A percentile compares a stretch with the other conserved stretches of the same genome.
Evolutionary conservation across 2,888 invertebrate genomes (phyloP).

Genomic region (Caenorhabditis sp.): DNA sequence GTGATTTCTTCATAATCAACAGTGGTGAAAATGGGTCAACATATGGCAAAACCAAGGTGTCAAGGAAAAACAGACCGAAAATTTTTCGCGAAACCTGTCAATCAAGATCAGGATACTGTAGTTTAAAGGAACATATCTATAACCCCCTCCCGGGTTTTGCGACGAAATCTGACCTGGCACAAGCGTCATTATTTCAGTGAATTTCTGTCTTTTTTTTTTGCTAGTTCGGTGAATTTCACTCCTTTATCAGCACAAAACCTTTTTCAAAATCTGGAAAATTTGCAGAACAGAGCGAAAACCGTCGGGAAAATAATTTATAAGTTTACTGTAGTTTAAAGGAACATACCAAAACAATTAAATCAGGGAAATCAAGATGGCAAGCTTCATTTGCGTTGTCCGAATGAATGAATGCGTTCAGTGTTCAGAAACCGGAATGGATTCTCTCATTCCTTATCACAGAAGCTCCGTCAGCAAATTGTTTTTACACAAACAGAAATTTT

Average conservation of each 20-base stretch:
- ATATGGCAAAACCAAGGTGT: slow-evolving; percentile 7
- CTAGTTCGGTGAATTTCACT: too few species aligned
- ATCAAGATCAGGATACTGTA: slow-evolving; percentile 31
- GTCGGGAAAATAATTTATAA: too few species aligned
- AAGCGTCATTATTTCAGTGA: too few species aligned
- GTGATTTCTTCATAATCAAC: background rate
- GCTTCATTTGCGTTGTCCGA: background rate
- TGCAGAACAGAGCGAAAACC: too few species aligned
- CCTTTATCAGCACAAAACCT: too few species aligned
- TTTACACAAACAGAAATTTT: slow-evolving; percentile 26
- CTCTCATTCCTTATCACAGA: slow-evolving; percentile 22
- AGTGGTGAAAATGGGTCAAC: slow-evolving; percentile 38
- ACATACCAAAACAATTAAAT: background rate
- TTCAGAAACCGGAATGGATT: slow-evolving; percentile 21
- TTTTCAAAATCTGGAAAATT: too few species aligned
- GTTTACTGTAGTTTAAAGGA: background rate
- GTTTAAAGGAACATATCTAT: slow-evolving; percentile 8
- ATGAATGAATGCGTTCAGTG: slow-evolving; percentile 17
- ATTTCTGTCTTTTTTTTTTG: too few species aligned
- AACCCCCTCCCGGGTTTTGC: too few species aligned
- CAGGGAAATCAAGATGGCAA: too few species aligned
- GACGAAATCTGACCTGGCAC: too few species aligned
- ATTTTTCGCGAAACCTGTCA: background rate
- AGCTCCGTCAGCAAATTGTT: slow-evolving; percentile 31
- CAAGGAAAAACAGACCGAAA: slow-evolving; percentile 2